Conservation (phyloP, 1,140 invertebrate species). For the Thaumatotibia leucotreta region DNA sequence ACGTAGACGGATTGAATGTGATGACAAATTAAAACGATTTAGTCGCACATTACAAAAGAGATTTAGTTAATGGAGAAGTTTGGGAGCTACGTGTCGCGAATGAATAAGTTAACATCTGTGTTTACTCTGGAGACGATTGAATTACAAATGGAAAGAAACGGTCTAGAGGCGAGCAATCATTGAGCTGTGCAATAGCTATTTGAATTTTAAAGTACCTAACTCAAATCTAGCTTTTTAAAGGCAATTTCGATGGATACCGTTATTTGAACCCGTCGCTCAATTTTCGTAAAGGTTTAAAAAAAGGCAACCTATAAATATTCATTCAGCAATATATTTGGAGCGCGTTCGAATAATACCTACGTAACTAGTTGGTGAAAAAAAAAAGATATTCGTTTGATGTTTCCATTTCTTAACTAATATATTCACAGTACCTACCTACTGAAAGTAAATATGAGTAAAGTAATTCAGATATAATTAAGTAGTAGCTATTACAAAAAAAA, state of each 20-base stretch:
- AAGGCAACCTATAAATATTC: too few species aligned
- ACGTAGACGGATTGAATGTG: slow-evolving; percentile 21
- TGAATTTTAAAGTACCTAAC: not conserved
- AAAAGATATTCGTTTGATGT: too few species aligned
- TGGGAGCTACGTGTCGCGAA: slow-evolving; percentile 17
- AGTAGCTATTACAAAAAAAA: too few species aligned
- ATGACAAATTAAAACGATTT: slow-evolving; percentile 30
- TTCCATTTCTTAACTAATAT: too few species aligned
- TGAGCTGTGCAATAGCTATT: not conserved
- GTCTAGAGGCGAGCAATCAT: not conserved
- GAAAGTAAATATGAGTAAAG: too few species aligned
- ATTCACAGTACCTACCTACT: too few species aligned
- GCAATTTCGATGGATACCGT: not conserved
- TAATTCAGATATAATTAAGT: too few species aligned
- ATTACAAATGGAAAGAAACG: slow-evolving; percentile 11
- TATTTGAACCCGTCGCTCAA: not conserved
- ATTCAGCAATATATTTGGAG: too few species aligned
- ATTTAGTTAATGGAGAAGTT: slow-evolving; percentile 30
- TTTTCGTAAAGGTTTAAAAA: not conserved
- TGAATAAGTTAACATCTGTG: slow-evolving; percentile 16
- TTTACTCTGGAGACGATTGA: not conserved
- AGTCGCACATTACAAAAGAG: slow-evolving; percentile 21
- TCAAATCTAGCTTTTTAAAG: not conserved
- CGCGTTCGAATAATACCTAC: too few species aligned
- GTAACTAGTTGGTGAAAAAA: too few species aligned